These are phyloP conservation scores for Stictonetta naevosa DNA, from an alignment of 2,113 vertebrate genomes.

Conservation along the genomic window DNA sequence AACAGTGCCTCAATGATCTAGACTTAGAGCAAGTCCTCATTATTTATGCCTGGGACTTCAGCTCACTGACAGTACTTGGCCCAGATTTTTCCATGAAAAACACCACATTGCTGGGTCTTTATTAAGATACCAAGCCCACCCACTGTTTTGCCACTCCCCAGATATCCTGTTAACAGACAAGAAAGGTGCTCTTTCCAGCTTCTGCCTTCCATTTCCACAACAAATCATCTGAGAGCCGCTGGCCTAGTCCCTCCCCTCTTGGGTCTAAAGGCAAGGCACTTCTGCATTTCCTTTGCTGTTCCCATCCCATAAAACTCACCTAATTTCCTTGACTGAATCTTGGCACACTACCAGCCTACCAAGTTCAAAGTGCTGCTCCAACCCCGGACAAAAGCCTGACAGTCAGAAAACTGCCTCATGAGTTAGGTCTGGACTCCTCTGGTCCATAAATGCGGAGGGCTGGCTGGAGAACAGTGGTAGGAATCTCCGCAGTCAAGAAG, in stretches of 20 bases:
- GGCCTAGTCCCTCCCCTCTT: neutral
- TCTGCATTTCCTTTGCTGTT: neutral
- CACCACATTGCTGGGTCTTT: neutral
- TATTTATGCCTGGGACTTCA: neutral
- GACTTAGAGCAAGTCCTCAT: neutral
- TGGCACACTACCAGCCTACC: constrained; percentile 25
- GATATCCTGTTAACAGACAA: neutral
- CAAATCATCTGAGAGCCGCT: neutral
- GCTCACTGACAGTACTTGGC: neutral
- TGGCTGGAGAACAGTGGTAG: neutral
- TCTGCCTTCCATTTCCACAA: neutral
- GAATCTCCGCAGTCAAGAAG: neutral
- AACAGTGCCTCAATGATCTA: neutral
- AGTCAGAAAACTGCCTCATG: constrained; percentile 2
- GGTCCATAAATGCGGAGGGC: neutral
- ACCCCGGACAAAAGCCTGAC: neutral
- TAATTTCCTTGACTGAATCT: neutral
- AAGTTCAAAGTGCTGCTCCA: neutral
- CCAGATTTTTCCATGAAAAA: neutral
- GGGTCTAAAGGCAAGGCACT: neutral
- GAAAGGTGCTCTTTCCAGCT: neutral
- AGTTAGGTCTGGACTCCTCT: constrained; percentile 2
- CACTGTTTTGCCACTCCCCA: neutral
- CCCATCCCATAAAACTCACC: neutral
- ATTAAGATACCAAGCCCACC: neutral